A percentile compares a stretch with the other conserved stretches of the same genome.
These are phyloP conservation scores for Enteromius thamalakanensis DNA, from an alignment of 2,797 vertebrate species.

Conservation along the genomic window DNA sequence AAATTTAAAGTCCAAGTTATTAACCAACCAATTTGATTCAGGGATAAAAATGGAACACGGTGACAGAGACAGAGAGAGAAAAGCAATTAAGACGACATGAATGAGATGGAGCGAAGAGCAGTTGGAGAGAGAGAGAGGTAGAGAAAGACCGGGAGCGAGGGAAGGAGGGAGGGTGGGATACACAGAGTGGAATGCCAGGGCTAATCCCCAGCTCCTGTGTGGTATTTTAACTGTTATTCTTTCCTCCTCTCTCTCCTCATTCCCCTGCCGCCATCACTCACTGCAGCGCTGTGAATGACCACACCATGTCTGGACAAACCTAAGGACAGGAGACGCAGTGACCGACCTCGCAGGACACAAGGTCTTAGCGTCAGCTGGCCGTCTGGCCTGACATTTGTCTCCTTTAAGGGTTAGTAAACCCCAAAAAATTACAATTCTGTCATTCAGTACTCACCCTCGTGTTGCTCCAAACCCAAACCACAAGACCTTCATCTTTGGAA, in stretches of 20 bases:
- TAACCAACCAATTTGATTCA: constrained; percentile 37
- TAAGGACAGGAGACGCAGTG: constrained; percentile 40
- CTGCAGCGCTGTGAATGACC: constrained; percentile 43
- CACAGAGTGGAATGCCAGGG: constrained; percentile 44
- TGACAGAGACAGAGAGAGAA: constrained; percentile 43
- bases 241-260: constrained; percentile 49
- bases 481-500: neutral
- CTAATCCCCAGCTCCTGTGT: constrained; percentile 54
- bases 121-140: constrained; percentile 6
- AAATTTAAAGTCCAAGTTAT: constrained; percentile 13
- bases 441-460: neutral
- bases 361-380: constrained; percentile 30
- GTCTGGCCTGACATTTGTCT: constrained; percentile 41
- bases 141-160: constrained; percentile 8
- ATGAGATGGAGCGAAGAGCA: constrained; percentile 35
- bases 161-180: constrained; percentile 14
- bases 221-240: constrained; percentile 57
- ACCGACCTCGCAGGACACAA: constrained; percentile 14
- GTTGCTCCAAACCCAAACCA: neutral
- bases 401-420: neutral
- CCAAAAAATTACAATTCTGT: neutral
- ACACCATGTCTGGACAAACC: constrained; percentile 44
- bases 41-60: constrained; percentile 34
- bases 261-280: constrained; percentile 59
- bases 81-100: constrained; percentile 48